Base-by-base conservation (phyloP, 2,113 vertebrate species). In the Odontesthes bonariensis region DNA sequence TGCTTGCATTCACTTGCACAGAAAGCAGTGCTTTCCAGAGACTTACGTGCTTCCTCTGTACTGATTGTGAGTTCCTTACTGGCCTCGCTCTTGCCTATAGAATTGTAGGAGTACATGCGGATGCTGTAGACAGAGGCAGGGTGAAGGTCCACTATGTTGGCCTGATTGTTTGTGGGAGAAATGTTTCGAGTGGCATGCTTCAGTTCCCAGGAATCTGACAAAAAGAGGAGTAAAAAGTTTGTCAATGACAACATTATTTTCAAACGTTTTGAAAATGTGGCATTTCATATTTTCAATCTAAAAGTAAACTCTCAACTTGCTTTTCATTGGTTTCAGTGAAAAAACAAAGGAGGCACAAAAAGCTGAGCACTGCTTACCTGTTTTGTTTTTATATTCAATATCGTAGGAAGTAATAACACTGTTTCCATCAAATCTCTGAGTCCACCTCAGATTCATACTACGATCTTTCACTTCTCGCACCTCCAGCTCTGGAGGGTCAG, bases 381-480 rank as follows among this genome's bases (percentile, higher is more conserved):
- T 98, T 78, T 99, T 99, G 87, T 99, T 99, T 90, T 99, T 99
- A 89, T 99, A 99, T 75, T 99, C 98, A 0, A 99, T 99, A 54
- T 99, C 98, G 0, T 99, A 99, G 0, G 96, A 97, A 0, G 97
- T 98, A 88, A 99, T 99, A 85, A 97, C 96, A 64, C 98, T 99
- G 93, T 99, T 99, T 57, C 98, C 98, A 0, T 99, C 98, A 1
- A 99, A 99, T 20, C 98, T 84, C 91, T 99, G 97, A 0, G 97
- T 99, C 98, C 98, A 99, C 32, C 98, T 92, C 54, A 99, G 89
- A 74, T 98, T 99, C 97, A 99, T 99, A n/a, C 97, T 99, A n/a
- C 98, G 95, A 85, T 97, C 97, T 84, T 99, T 99, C 33, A 99
- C 98, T 88, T 99, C 97, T 0, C 97, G 94, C 69, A 99, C 97